phyloP scores from a whole-genome alignment of 1,140 invertebrate genomes.

The Lordiphosa collinella region DNA sequence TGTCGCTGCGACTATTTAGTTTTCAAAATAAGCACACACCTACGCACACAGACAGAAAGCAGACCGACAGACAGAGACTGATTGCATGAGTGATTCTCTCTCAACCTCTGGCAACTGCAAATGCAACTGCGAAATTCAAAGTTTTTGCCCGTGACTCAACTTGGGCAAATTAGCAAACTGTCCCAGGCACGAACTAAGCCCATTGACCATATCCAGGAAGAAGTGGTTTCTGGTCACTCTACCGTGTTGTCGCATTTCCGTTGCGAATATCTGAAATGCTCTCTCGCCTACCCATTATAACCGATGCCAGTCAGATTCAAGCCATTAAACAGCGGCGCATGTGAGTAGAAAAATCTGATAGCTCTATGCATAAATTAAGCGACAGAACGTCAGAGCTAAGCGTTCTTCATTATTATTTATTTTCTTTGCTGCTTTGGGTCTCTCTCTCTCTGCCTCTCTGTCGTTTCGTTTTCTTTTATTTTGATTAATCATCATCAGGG shows the following conservation, averaged over 20 bases:
- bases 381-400: slow-evolving; percentile 18
- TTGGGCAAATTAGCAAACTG: slow-evolving; percentile 41
- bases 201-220: slow-evolving; percentile 50
- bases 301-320: slow-evolving; percentile 48
- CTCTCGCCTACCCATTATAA: slow-evolving; percentile 21
- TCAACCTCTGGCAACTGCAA: slow-evolving; percentile 8
- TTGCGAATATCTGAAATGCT: slow-evolving; percentile 45
- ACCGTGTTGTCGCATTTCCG: slow-evolving; percentile 63
- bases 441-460: slow-evolving; percentile 8
- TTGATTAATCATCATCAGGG: slow-evolving; percentile 62
- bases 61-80: slow-evolving; percentile 9
- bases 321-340: slow-evolving; percentile 18
- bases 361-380: slow-evolving; percentile 60
- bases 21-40: slow-evolving; percentile 62
- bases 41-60: slow-evolving; percentile 11
- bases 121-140: slow-evolving; percentile 34
- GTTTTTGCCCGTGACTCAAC: slow-evolving; percentile 41
- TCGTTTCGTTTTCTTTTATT: slow-evolving; percentile 27
- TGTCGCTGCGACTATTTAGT: slow-evolving; percentile 39
- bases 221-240: slow-evolving; percentile 36
- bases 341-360: slow-evolving; percentile 19
- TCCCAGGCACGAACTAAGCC: slow-evolving; percentile 15
- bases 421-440: slow-evolving; percentile 31
- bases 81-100: slow-evolving; percentile 55
- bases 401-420: slow-evolving; percentile 38